Percentiles rank a stretch among this genome's conserved stretches.
Conservation (phyloP, 2,113 vertebrate species). For the Poecilia latipinna region DNA sequence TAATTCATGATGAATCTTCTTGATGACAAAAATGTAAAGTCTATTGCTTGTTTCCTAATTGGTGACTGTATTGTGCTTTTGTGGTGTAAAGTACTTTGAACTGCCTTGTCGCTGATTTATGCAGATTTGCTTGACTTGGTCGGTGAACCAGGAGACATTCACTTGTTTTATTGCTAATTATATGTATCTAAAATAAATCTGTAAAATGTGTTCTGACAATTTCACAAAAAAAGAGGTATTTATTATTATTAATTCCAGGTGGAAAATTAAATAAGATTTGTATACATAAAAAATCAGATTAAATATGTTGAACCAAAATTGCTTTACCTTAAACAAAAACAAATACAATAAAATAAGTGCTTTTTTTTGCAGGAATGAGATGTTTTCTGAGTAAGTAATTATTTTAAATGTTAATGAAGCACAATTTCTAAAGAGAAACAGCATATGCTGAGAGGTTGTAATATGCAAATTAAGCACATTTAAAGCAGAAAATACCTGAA, state of each 20-base stretch:
- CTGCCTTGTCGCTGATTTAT: no score
- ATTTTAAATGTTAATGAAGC: no score
- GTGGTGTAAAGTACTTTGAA: no score
- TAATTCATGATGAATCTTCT: background rate
- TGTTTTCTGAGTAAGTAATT: background rate
- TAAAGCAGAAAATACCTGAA: background rate
- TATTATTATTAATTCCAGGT: no score
- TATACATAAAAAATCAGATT: no score
- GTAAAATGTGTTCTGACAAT: constrained; percentile 10
- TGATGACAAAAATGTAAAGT: no score
- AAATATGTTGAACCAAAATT: no score
- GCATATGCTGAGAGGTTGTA: background rate
- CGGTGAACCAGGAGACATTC: constrained; percentile 1
- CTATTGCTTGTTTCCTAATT: no score
- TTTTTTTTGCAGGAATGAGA: background rate
- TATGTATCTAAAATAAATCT: constrained; percentile 23
- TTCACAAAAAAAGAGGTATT: constrained; percentile 9
- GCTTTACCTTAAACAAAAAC: no score
- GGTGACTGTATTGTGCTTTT: no score
- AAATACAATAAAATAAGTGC: no score
- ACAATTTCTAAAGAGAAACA: background rate
- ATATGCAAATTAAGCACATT: background rate
- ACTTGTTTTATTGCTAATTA: constrained; percentile 26
- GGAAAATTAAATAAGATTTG: no score
- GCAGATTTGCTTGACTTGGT: background rate